Conservation (phyloP, 2,797 vertebrate genomes). For the Rhinichthys osculus region DNA sequence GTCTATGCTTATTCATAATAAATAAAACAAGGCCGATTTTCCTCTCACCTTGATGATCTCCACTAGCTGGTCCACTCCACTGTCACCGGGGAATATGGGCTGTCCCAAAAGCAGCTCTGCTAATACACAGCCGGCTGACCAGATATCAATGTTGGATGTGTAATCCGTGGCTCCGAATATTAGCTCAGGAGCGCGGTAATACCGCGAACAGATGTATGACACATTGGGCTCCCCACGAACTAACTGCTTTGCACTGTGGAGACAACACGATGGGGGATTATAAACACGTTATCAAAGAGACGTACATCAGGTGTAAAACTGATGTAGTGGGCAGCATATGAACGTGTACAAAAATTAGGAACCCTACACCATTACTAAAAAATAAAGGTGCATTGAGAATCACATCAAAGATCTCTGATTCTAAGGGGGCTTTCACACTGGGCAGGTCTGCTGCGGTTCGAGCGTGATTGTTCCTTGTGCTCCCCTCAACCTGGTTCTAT, state of each 20-base stretch:
- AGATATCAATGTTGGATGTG: conserved; percentile 95
- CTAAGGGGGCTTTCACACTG: no score
- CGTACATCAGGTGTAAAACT: neutral
- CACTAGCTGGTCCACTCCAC: conserved; percentile 94
- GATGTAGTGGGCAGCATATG: neutral
- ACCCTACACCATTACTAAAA: no score
- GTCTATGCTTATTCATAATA: neutral
- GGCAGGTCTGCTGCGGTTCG: no score
- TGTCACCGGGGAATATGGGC: conserved; percentile 94
- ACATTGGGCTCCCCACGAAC: conserved; percentile 93
- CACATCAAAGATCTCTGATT: no score
- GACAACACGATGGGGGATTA: neutral
- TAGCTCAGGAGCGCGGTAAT: conserved; percentile 94
- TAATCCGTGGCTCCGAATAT: conserved; percentile 97
- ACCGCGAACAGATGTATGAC: conserved; percentile 96
- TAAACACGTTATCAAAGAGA: neutral
- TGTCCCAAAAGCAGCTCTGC: conserved; percentile 92
- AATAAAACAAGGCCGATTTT: neutral
- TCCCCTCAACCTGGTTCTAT: no score
- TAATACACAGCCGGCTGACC: conserved; percentile 94
- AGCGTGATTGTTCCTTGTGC: no score
- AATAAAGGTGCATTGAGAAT: no score
- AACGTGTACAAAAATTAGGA: neutral
- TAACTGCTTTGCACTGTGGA: conserved; percentile 89
- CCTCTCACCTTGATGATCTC: conserved; percentile 91